Evolutionary conservation across 2,888 invertebrate genomes (phyloP), one percentile per base, ranked within the genome.

Genomic region (Cordilura impudica): DNA sequence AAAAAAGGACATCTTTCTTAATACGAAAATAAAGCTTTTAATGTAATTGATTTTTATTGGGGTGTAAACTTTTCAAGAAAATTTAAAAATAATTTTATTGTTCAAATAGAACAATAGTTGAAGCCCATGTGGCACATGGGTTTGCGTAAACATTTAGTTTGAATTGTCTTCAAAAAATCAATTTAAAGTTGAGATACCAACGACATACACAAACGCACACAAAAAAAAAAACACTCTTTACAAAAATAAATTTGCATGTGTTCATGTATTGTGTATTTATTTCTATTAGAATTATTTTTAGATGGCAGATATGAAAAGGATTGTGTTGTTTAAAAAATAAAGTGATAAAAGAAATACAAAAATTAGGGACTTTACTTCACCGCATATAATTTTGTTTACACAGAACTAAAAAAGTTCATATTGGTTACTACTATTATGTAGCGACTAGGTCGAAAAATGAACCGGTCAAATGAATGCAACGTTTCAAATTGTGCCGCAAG

Each of bases 41-140:
- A 82, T 82, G 66, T 84, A 82, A 84, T 84, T 84, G 83, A 82
- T 78, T 72, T 74, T 75, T 75, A 67, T 71, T 61, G 23, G 61
- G 75, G 75, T 51, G 66, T 74, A 70, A 71, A 56, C 70, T 72
- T 35, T 21, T 10, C 10, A 10, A 26, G 4, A 65, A 43, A 10
- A 35, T 39, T 4, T 10, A 53, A 51, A 18, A 43, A 70, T 26
- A 49, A n/a, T 21, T 35, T 2, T 14, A 14, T 39, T 54, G 31
- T 72, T 60, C 6, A n/a, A 6, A 10, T 7, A n/a, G n/a, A 58
- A 67, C 56, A 72, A 72, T 72, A 67, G 67, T 49, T 61, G 58
- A 45, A 69, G 67, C 18, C 51, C 71, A 53, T 72, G 54, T 71
- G 67, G 45, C 75, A 67, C 63, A 72, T 67, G 58, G 8, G 39